phyloP scores from a whole-genome alignment of 2,797 vertebrate species.

The Chromobotia macracanthus region DNA sequence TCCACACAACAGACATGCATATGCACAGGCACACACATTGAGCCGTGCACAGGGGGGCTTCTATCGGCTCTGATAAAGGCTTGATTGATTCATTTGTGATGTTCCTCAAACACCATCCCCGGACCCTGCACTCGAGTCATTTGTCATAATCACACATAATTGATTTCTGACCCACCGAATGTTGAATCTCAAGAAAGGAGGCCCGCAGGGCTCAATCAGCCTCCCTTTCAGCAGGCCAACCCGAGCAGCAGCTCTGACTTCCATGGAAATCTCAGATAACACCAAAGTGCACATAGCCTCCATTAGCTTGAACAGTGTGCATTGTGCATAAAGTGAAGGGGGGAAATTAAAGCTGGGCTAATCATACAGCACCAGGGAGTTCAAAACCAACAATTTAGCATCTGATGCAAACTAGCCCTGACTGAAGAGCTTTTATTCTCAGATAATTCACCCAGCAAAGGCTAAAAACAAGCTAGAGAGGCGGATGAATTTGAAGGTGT shows the following conservation, averaged over 20 bases:
- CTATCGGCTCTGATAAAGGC: conserved; percentile 75
- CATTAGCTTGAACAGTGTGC: conserved; percentile 31
- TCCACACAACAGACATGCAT: conserved; percentile 68
- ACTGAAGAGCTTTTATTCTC: conserved; percentile 41
- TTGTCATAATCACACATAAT: conserved; percentile 83
- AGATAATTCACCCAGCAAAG: conserved; percentile 31
- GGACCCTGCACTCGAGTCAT: conserved; percentile 66
- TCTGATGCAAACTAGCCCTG: conserved; percentile 53
- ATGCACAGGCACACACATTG: conserved; percentile 58
- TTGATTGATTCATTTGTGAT: conserved; percentile 81
- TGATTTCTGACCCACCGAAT: conserved; percentile 79
- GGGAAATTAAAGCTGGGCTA: conserved; percentile 43
- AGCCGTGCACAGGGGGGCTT: conserved; percentile 59
- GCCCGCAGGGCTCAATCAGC: conserved; percentile 43
- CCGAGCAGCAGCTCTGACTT: no score
- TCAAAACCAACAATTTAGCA: conserved; percentile 51
- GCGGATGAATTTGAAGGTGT: conserved; percentile 39
- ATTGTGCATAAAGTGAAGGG: conserved; percentile 49
- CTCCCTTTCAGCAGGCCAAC: conserved; percentile 36
- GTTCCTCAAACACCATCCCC: conserved; percentile 63
- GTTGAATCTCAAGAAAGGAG: conserved; percentile 61
- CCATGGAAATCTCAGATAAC: conserved; percentile 49
- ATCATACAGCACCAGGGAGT: conserved; percentile 46
- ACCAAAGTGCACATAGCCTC: conserved; percentile 17
- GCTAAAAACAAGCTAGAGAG: conserved; percentile 35